Evolutionary conservation across 2,113 vertebrate species (phyloP), one percentile per base, ranked within the genome.

Genomic region (Recurvirostra avosetta): DNA sequence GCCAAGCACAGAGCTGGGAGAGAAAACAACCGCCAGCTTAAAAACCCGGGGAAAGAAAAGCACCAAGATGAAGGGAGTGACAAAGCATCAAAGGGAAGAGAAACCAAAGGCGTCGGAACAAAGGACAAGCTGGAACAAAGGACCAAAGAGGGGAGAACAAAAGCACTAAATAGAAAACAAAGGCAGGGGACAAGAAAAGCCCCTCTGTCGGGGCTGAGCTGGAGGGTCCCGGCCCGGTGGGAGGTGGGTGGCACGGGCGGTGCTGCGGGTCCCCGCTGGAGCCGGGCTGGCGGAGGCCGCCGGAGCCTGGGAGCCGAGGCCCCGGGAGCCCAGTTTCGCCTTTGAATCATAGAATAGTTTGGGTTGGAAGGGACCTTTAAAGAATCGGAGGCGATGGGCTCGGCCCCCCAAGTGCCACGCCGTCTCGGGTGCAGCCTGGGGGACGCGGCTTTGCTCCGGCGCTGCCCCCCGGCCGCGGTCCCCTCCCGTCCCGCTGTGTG

Each of bases 11-110:
- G 65, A 88, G 86, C 12, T 1, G 92, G 9, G 29, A 67, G 52
- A 59, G 81, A 76, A 87, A 84, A 85, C 80, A 90, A 94, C 59
- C 74, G 41, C 73, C 94, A 68, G 95, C 93, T 96, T 92, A 22
- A 94, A 93, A 95, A 86, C 34, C 21, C 22, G 15, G 62, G 78
- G 30, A 83, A 94, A 97, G 90, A 94, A 96, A 97, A 92, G 94
- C 96, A 88, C 95, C 95, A 92, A 97, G 96, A 97, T 97, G 96
- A 96, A 97, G 96, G 95, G 96, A 97, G 94, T 62, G 90, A 97
- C 96, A 97, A 95, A 97, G 96, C 95, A 96, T 97, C 96, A 97
- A 97, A 97, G 96, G 91, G 96, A 84, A 73, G 92, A 95, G 92
- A 94, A 96, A 92, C 96, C 96, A 95, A 97, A 97, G 96, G 95